Base-by-base conservation (phyloP, 1,140 invertebrate species). In the Trachelipus rathkii region DNA sequence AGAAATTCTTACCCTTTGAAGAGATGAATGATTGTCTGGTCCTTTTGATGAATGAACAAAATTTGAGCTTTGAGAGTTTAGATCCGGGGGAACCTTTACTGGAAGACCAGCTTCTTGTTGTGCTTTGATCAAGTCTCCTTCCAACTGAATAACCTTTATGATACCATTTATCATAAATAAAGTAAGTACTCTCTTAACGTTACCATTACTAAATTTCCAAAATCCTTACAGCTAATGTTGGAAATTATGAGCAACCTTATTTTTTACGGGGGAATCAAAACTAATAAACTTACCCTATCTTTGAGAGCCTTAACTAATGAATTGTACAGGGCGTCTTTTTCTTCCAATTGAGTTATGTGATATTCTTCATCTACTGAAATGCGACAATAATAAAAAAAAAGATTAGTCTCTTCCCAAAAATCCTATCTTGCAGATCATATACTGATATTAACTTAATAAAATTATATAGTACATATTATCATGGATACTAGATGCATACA, bases 71-170 rank as follows among this genome's bases (percentile, higher is more conserved):
- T 78, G 77, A 15, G 73, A 33, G 45, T 15, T 74, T 10, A 44
- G 5, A 19, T 74, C 73, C 7, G 93, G 92, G 13, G 93, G 93
- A 81, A 95, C 86, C 80, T 89, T 88, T 19, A 93, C 90, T 0
- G 94, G 93, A 44, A 96, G 87, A 15, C 94, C 95, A 23, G 94
- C 94, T 83, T 90, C 91, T 82, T 91, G 90, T 83, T 95, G 93
- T 0, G 92, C 94, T 83, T 95, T 93, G 80, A 91, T 88, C 75
- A 93, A 85, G 81, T 91, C 89, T 69, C 89, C 86, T 82, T 92
- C 91, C 75, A 92, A 83, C 74, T 88, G 87, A 71, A 91, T 90
- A 45, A 91, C 89, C 77, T 78, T 33, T 33, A 33, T 6, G 33
- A 33, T 33, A 33, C n/a, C n/a, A n/a, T 33, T 3, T 33, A 33